These are phyloP conservation scores for Hecatera dysodea DNA, from an alignment of 2,888 invertebrate species.

Conservation along the genomic window DNA sequence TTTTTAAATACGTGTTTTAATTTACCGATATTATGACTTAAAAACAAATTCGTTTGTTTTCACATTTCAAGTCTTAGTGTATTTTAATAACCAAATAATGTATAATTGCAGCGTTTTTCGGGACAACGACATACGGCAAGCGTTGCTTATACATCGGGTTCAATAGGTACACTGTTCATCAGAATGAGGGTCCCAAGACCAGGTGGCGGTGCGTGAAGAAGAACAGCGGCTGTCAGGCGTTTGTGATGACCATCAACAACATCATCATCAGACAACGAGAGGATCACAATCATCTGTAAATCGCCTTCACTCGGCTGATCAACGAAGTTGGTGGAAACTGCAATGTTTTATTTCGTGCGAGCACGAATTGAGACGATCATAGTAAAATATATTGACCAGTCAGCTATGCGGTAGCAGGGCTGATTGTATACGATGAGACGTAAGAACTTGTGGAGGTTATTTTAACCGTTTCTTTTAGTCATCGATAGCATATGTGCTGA, in stretches of 20 bases:
- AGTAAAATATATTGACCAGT: background rate
- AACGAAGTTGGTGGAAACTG: background rate
- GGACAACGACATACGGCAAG: slow-evolving; percentile 78
- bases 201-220: slow-evolving; percentile 81
- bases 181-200: slow-evolving; percentile 81
- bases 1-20: background rate
- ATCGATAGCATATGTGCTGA: background rate
- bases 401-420: too few species aligned
- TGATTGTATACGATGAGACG: background rate
- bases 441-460: background rate
- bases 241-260: slow-evolving; percentile 78
- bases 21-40: background rate
- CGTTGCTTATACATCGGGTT: slow-evolving; percentile 78
- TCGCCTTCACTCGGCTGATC: background rate
- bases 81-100: slow-evolving; percentile 12
- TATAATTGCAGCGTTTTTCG: slow-evolving; percentile 76
- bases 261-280: slow-evolving; percentile 71
- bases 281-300: slow-evolving; percentile 73
- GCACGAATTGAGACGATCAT: background rate
- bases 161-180: slow-evolving; percentile 80
- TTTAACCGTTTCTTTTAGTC: background rate
- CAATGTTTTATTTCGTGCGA: background rate
- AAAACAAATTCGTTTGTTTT: background rate
- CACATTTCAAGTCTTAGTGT: background rate
- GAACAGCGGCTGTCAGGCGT: slow-evolving; percentile 75